Evolutionary conservation across 2,113 vertebrate species (phyloP).

Genomic region (Pluvianellus socialis): DNA sequence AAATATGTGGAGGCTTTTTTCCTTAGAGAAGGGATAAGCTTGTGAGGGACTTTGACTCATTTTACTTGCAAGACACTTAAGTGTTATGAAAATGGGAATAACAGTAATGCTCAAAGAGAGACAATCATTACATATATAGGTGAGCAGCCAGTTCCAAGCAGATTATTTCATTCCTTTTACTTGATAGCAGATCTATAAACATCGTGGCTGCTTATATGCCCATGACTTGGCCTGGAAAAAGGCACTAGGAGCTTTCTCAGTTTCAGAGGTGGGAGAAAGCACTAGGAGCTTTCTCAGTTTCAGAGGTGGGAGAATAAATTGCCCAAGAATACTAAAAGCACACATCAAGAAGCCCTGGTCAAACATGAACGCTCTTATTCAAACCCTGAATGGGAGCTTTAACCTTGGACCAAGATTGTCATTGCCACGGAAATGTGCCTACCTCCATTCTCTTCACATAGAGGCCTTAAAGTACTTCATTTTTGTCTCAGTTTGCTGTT

Average conservation of each 20-base stretch:
- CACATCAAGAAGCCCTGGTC: background rate
- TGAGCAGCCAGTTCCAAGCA: background rate
- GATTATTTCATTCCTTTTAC: background rate
- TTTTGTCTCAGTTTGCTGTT: constrained; percentile 2
- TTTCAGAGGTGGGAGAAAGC: background rate
- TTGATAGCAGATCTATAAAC: background rate
- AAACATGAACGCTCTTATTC: constrained; percentile 6
- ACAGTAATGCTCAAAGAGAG: background rate
- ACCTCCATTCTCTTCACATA: background rate
- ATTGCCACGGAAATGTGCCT: background rate
- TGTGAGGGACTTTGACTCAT: background rate
- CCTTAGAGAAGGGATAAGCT: background rate
- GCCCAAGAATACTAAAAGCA: constrained; percentile 19
- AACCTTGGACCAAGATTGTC: background rate
- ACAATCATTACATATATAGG: background rate
- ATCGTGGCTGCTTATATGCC: background rate
- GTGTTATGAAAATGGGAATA: background rate
- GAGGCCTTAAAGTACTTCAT: background rate
- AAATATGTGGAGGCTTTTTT: background rate
- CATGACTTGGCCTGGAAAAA: background rate
- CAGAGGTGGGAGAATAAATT: background rate
- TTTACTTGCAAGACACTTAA: background rate
- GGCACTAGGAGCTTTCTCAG: background rate
- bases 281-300: background rate
- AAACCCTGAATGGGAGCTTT: background rate